phyloP scores from a whole-genome alignment of 2,888 invertebrate genomes.

The Ornithoptera priamus region DNA sequence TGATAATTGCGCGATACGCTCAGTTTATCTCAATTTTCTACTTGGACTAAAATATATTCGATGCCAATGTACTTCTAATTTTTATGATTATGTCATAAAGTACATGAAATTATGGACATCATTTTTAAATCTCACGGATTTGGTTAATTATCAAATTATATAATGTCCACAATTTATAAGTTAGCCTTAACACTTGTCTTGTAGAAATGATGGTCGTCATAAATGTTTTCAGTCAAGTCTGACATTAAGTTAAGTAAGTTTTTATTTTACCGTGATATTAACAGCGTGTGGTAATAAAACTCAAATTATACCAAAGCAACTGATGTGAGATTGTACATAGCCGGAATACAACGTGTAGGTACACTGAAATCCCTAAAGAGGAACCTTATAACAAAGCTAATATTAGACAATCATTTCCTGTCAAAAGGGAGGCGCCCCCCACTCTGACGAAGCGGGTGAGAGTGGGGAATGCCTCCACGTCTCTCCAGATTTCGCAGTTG shows the following conservation, averaged over 20 bases:
- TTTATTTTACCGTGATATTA: background rate
- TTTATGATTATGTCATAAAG: background rate
- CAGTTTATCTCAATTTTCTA: slow-evolving; percentile 25
- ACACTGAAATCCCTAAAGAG: slow-evolving; percentile 64
- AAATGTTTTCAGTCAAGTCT: no score
- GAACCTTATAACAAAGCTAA: slow-evolving; percentile 78
- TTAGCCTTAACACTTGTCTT: background rate
- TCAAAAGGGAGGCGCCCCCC: slow-evolving; percentile 68
- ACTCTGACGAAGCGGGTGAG: slow-evolving; percentile 50
- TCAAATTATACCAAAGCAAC: background rate
- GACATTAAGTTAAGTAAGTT: no score
- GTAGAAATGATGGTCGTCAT: background rate
- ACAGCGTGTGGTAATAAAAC: background rate
- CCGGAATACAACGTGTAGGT: slow-evolving; percentile 33
- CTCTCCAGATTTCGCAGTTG: slow-evolving; percentile 72
- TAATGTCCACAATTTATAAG: background rate
- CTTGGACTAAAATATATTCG: slow-evolving; percentile 21
- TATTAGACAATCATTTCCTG: slow-evolving; percentile 80
- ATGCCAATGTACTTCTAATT: slow-evolving; percentile 19
- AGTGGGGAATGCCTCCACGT: slow-evolving; percentile 66
- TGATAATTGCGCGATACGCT: slow-evolving; percentile 24
- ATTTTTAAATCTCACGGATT: background rate
- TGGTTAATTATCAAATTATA: background rate
- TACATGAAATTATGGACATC: background rate
- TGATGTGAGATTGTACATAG: slow-evolving; percentile 17